Evolutionary conservation across 2,888 invertebrate genomes (phyloP).

Genomic region (Icerya purchasi): DNA sequence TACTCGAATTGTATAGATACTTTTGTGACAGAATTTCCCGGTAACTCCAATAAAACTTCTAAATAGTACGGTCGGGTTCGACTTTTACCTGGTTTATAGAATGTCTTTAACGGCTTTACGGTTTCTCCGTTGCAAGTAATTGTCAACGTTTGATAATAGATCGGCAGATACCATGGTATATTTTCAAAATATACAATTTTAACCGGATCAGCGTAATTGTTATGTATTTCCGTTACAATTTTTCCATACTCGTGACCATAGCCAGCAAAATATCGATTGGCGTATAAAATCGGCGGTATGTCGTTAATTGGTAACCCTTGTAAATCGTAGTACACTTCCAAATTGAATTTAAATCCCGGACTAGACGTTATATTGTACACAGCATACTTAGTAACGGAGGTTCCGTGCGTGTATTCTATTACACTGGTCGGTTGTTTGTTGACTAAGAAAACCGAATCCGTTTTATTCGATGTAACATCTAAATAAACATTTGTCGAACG

Average conservation of each 20-base stretch:
- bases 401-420: constrained; percentile 42
- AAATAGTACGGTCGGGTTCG: constrained; percentile 66
- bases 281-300: constrained; percentile 14
- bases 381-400: constrained; percentile 40
- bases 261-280: constrained; percentile 16
- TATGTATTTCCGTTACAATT: constrained; percentile 62
- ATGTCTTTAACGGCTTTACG: constrained; percentile 30
- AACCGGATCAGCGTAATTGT: constrained; percentile 51
- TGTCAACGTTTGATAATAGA: constrained; percentile 71
- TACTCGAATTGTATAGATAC: constrained; percentile 79
- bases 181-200: constrained; percentile 70
- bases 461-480: constrained; percentile 39
- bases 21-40: constrained; percentile 55
- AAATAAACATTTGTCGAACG: constrained; percentile 56
- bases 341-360: constrained; percentile 5
- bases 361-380: constrained; percentile 40
- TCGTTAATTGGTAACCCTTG: background rate
- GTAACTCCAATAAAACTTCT: constrained; percentile 59
- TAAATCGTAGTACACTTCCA: background rate
- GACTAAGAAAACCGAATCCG: constrained; percentile 32
- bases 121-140: constrained; percentile 34
- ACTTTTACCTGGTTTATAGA: constrained; percentile 55
- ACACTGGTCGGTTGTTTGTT: constrained; percentile 36
- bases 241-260: constrained; percentile 33
- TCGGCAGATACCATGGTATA: constrained; percentile 72